Conservation (phyloP, 1,140 invertebrate genomes). For the Saccostrea cuccullata region DNA sequence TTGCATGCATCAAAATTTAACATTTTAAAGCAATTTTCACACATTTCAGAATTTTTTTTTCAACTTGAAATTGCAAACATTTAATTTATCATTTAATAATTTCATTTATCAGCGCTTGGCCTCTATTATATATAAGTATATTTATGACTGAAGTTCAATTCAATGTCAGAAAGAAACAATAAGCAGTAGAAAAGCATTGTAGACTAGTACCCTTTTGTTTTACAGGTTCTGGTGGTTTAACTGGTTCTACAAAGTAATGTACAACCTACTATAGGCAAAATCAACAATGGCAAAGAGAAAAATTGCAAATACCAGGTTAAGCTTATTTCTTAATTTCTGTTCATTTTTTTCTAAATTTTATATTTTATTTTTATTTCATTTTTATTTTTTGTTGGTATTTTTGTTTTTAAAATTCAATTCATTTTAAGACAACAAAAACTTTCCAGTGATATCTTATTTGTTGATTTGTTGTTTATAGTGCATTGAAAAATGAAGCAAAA, state of each 20-base stretch:
- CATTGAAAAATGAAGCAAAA: conserved; percentile 1
- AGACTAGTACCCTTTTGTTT: conserved; percentile 8
- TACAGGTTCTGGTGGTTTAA: conserved; percentile 17
- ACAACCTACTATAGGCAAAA: background rate
- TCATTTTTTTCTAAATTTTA: no score
- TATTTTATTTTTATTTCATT: background rate
- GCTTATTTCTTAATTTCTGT: no score
- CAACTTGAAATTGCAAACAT: background rate
- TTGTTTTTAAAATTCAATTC: no score
- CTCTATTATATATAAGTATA: background rate
- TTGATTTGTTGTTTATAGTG: background rate
- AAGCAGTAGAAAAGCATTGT: background rate
- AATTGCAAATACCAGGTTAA: no score
- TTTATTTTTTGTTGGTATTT: background rate
- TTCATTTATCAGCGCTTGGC: background rate
- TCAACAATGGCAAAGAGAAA: background rate
- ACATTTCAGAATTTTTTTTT: background rate
- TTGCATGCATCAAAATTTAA: background rate
- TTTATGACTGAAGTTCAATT: background rate
- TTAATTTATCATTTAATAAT: background rate
- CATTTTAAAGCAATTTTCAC: background rate
- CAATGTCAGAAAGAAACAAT: background rate
- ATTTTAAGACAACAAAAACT: background rate
- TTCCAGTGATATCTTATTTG: background rate
- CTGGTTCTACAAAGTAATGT: conserved; percentile 19